Base-by-base conservation (phyloP, 2,888 invertebrate species). In the Orthosia gothica region DNA sequence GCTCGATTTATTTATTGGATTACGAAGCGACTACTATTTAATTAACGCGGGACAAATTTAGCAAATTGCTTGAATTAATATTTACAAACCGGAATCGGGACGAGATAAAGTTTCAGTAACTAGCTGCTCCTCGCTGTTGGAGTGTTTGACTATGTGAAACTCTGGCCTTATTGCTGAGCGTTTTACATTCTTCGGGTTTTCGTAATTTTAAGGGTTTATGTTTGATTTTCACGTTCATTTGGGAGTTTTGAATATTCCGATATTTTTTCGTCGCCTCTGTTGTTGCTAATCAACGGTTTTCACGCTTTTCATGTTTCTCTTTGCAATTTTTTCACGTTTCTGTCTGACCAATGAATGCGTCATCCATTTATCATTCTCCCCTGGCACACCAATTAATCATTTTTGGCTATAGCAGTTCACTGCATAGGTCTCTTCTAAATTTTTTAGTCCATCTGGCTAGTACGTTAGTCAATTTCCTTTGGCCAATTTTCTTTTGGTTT, bases 41-140 rank as follows among this genome's bases (percentile, higher is more conserved):
- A 93, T 93, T 92, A 92, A 89, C 86, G 88, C 86, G 88, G 80
- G 86, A 87, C 87, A 90, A 90, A 91, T 88, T 90, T 87, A 87
- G 80, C 82, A 79, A 89, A 89, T 89, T 88, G 81, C 66, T 83
- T 81, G 83, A 84, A 89, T 88, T 82, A 83, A 88, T 89, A 88
- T 89, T 89, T 86, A 83, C 82, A 80, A 80, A 74, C 70, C 69
- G 80, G 80, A 85, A 87, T 84, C 76, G 79, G 78, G 73, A 78
- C 74, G 80, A 81, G 82, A 83, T 83, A 77, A 87, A 87, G 72
- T 87, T 83, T 87, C 32, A 32, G 73, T 77, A 85, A 87, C 86
- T 87, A 80, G 87, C 85, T 72, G 61, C 55, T 70, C 72, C 64
- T 64, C 69, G 65, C 67, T 75, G 71, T 79, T 72, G 45, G 70